Conservation (phyloP, 1,140 invertebrate genomes). For the Sinella curviseta region DNA sequence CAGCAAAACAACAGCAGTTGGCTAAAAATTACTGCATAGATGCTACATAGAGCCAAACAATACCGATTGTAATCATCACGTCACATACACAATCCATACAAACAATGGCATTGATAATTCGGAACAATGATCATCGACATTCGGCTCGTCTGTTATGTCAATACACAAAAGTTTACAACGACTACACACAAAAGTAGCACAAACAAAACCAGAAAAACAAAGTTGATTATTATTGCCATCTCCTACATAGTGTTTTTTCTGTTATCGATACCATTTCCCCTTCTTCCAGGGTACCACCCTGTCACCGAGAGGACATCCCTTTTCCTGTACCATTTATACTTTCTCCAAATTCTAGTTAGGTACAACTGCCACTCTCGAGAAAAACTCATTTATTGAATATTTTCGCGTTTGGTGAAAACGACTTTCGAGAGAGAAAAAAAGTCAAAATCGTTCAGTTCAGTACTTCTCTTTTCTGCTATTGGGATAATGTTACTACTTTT, state of each 20-base stretch:
- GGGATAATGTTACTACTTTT: not conserved
- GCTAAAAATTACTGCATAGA: not conserved
- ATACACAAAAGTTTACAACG: too few relatives aligned
- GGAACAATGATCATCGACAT: too few relatives aligned
- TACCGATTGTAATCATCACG: not conserved
- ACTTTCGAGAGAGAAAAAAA: not conserved
- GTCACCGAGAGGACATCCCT: not conserved
- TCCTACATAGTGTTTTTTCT: not conserved
- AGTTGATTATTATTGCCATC: not conserved
- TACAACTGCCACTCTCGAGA: not conserved
- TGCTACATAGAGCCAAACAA: not conserved
- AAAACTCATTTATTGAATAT: not conserved
- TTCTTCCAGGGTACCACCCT: not conserved
- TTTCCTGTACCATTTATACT: not conserved
- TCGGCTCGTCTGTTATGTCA: too few relatives aligned
- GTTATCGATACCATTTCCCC: not conserved
- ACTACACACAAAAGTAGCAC: not conserved
- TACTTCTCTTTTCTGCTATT: too few relatives aligned
- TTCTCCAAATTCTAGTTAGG: not conserved
- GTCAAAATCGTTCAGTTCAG: not conserved
- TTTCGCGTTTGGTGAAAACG: slow-evolving; percentile 8
- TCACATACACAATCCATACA: not conserved
- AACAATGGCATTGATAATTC: too few relatives aligned
- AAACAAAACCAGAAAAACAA: not conserved
- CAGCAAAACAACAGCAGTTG: not conserved